These are phyloP conservation scores for Operophtera brumata DNA, from an alignment of 2,888 invertebrate species.

Conservation along the genomic window DNA sequence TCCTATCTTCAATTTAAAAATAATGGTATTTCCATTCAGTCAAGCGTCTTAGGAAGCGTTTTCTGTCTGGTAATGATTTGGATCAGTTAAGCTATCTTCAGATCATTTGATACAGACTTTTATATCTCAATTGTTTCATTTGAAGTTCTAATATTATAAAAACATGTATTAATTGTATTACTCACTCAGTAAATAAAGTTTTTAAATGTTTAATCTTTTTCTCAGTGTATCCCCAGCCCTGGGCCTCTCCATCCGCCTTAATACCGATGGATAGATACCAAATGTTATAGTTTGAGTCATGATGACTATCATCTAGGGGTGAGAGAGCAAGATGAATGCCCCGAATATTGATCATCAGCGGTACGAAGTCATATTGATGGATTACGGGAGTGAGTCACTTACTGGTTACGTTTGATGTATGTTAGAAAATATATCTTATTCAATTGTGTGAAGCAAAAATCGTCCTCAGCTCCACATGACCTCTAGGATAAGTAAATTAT, in stretches of 20 bases:
- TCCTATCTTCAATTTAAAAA: too few species aligned
- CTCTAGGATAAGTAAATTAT: too few species aligned
- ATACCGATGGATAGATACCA: conserved; percentile 72
- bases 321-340: conserved; percentile 38
- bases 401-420: neutral
- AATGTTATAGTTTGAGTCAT: conserved; percentile 66
- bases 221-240: conserved; percentile 36
- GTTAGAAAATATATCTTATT: neutral
- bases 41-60: too few species aligned
- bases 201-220: neutral
- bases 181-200: too few species aligned
- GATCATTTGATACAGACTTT: too few species aligned
- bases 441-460: neutral
- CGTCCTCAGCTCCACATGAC: too few species aligned
- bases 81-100: too few species aligned
- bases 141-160: too few species aligned
- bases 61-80: too few species aligned
- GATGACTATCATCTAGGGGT: conserved; percentile 50
- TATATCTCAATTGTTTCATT: too few species aligned
- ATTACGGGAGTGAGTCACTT: conserved; percentile 19
- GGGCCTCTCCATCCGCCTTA: conserved; percentile 49
- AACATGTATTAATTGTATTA: too few species aligned
- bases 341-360: conserved; percentile 44
- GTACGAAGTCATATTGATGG: conserved; percentile 26
- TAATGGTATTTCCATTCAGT: too few species aligned